Evolutionary conservation across 2,113 vertebrate species (phyloP), one percentile per base, ranked within the genome.

Genomic region (Phainopepla nitens): DNA sequence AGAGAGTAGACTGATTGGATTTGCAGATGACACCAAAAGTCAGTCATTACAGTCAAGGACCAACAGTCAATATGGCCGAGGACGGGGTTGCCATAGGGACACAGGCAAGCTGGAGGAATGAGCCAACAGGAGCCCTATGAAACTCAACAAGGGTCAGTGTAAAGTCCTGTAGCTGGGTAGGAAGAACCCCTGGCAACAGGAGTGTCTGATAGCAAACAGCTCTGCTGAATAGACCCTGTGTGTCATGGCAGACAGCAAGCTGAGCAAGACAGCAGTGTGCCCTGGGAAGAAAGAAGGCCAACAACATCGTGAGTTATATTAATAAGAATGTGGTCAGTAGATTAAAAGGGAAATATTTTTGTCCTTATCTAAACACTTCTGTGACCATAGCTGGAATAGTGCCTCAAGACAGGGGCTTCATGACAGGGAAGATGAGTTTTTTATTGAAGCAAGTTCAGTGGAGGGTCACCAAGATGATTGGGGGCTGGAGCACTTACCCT

Each of bases 1-100:
- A 78, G 44, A 66, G 7, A 33, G 7, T 23, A 79, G 11, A 27
- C 19, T 69, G 22, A 31, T 0, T 47, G 25, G 25, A 49, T 82
- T 58, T 88, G 25, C 39, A 82, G 47, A 71, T 42, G 14, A 31
- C 31, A 51, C 9, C 28, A 69, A 69, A 49, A 25, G 6, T 45
- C 50, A 58, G 15, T 53, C 56, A 27, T 42, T 62, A 10, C 7
- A 49, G 25, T 33, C 57, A 47, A 62, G 15, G 31, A 62, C 22
- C 35, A 75, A 9, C 12, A 68, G 14, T 58, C 51, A 36, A 1
- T 60, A 42, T 8, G 54, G 9, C 23, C 0, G 0, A 50, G 45
- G n/a, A 35, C 5, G 60, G 9, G 10, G 3, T 28, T 91, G 36
- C 36, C 21, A 8, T 3, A 20, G 41, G 24, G 31, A 68, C 11